phyloP scores from a whole-genome alignment of 2,888 invertebrate genomes.

The Dendrolimus pini region DNA sequence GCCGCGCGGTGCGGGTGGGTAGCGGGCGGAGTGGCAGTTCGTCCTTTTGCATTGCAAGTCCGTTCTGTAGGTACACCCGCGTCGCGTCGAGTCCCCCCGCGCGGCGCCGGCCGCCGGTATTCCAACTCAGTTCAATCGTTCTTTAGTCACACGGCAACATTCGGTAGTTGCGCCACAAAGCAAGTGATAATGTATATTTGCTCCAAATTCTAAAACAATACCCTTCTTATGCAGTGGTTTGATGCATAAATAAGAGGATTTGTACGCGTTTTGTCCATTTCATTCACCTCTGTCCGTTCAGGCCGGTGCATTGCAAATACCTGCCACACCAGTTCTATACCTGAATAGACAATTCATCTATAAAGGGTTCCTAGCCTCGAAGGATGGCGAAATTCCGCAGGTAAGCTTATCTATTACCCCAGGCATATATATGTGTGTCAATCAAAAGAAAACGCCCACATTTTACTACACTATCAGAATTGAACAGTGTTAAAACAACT shows the following conservation, averaged over 20 bases:
- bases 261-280: too few species aligned
- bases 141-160: conserved; percentile 71
- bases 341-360: not conserved
- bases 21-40: conserved; percentile 20
- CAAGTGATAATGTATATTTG: conserved; percentile 25
- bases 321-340: too few species aligned
- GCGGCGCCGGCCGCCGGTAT: conserved; percentile 25
- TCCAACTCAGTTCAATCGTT: conserved; percentile 33
- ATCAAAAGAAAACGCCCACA: too few species aligned
- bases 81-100: conserved; percentile 26
- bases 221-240: too few species aligned
- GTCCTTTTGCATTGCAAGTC: conserved; percentile 53
- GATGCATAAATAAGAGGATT: too few species aligned
- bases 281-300: too few species aligned
- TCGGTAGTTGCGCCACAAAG: conserved; percentile 59
- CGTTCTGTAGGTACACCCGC: conserved; percentile 27
- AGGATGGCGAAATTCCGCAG: conserved; percentile 63
- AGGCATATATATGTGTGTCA: not conserved
- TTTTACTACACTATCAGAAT: too few species aligned
- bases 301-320: too few species aligned
- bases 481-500: too few species aligned
- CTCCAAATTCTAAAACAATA: not conserved
- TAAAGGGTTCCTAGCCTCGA: not conserved
- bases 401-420: conserved; percentile 28
- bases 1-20: conserved; percentile 28